Base-by-base conservation (phyloP, 92 coral and sea anemone genomes). In the Palythoa grandiflora region DNA sequence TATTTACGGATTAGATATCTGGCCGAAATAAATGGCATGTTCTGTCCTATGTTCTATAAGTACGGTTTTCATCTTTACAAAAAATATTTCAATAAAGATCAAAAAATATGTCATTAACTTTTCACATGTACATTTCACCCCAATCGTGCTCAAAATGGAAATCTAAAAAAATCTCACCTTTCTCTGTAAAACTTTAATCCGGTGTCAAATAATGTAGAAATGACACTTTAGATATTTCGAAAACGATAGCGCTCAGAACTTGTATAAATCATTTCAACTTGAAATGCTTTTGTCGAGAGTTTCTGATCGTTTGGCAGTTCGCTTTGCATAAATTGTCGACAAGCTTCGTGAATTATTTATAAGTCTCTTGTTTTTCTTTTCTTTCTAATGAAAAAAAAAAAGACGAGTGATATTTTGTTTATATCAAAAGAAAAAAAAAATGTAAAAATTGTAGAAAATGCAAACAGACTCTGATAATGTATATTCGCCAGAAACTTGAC, bases 301-400 rank as follows among this genome's bases (percentile, higher is more conserved):
- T 50, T 76, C 7, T 19, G 17, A 73, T 73, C 2, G 20, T 17
- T 73, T 39, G 55, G 10, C 16, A 38, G 16, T n/a, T 76, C 40
- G 50, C 63, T 76, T 76, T 76, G 65, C 80, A 76, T 76, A 76
- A 21, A 76, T 51, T 5, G 61, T 63, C 80, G 80, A 76, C 80
- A 51, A 16, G 80, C 80, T 10, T 76, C 60, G 39, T 76, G 63
- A 48, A 76, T 76, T 19, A 76, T 10, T 76, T n/a, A 76, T 76
- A 15, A 50, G 10, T 14, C 28, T 76, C 37, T n/a, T n/a, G n/a
- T n/a, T n/a, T n/a, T n/a, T n/a, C n/a, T n/a, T n/a, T 50, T n/a
- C 12, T 76, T 76, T 76, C 21, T 0, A 28, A 28, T 28, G 28
- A 0, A 28, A 28, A 28, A 28, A 44, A 44, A 44, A 44, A 44